Percentiles rank a stretch among this genome's conserved stretches.
Evolutionary conservation across 2,113 vertebrate species (phyloP).

Genomic region (Eurypyga helias): DNA sequence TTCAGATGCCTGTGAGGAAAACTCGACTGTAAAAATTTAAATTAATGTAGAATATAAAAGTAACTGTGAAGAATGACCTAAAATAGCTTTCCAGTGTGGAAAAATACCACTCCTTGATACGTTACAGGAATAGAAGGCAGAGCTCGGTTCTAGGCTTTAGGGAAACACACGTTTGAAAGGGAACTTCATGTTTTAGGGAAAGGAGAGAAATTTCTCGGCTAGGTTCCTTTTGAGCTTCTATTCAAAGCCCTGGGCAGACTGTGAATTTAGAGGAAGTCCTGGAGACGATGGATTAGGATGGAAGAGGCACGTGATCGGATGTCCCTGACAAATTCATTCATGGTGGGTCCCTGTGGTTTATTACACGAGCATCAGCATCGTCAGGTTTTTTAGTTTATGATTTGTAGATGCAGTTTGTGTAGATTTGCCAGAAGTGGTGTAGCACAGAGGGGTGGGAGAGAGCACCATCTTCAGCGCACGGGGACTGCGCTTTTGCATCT

Average conservation of each 20-base stretch:
- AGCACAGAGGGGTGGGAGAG: neutral
- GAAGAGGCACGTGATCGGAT: neutral
- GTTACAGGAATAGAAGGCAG: neutral
- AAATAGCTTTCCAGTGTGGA: constrained; percentile 36
- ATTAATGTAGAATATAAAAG: constrained; percentile 49
- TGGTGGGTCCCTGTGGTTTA: neutral
- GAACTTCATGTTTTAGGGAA: neutral
- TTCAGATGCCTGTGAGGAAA: constrained; percentile 15
- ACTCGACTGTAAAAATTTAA: constrained; percentile 28
- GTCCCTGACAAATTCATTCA: neutral
- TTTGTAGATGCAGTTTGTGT: neutral
- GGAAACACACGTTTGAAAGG: neutral
- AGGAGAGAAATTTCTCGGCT: neutral
- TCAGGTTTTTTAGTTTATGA: neutral
- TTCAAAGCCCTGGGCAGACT: neutral
- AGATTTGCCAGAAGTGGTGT: rapidly evolving
- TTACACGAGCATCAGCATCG: rapidly evolving
- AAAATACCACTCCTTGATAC: constrained; percentile 1
- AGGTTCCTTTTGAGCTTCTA: neutral
- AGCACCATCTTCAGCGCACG: neutral
- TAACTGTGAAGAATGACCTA: constrained; percentile 43
- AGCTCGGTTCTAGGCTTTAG: neutral
- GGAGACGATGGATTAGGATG: neutral
- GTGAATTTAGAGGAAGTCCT: neutral
- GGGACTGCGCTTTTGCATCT: rapidly evolving